Conservation (phyloP, 2,797 vertebrate genomes). For the Darevskia mixta region DNA sequence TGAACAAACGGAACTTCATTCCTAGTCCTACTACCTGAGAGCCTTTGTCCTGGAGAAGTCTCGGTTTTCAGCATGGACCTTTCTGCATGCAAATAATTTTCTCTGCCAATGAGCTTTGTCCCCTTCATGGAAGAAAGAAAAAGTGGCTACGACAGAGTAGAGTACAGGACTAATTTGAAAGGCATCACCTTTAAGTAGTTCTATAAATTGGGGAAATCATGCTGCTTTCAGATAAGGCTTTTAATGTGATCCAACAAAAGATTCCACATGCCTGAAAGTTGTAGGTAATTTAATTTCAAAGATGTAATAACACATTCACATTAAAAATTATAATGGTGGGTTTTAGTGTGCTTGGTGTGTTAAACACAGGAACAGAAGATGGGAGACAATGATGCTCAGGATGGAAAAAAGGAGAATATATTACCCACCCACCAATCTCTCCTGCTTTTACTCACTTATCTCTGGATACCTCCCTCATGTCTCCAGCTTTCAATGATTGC, state of each 20-base stretch:
- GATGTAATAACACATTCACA: neutral
- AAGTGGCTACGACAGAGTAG: constrained; percentile 13
- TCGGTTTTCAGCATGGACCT: neutral
- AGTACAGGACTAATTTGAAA: constrained; percentile 37
- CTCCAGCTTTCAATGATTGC: no score
- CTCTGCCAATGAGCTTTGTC: neutral
- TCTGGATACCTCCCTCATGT: neutral
- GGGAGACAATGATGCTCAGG: neutral
- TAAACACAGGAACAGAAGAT: neutral
- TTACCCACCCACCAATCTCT: neutral
- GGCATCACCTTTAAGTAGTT: constrained; percentile 30
- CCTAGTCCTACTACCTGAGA: neutral
- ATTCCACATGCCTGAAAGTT: neutral
- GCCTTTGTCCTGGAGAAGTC: neutral
- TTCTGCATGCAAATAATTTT: neutral
- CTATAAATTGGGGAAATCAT: constrained; percentile 9
- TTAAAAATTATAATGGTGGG: constrained; percentile 6
- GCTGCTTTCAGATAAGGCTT: constrained; percentile 27
- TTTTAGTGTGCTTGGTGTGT: neutral
- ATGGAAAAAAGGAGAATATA: neutral
- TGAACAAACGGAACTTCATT: neutral
- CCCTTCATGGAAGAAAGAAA: neutral
- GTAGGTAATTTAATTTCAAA: constrained; percentile 39
- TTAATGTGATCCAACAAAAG: neutral
- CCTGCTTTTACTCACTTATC: neutral